These are phyloP conservation scores for Bradypodion pumilum DNA, from an alignment of 2,797 vertebrate species.

Conservation along the genomic window DNA sequence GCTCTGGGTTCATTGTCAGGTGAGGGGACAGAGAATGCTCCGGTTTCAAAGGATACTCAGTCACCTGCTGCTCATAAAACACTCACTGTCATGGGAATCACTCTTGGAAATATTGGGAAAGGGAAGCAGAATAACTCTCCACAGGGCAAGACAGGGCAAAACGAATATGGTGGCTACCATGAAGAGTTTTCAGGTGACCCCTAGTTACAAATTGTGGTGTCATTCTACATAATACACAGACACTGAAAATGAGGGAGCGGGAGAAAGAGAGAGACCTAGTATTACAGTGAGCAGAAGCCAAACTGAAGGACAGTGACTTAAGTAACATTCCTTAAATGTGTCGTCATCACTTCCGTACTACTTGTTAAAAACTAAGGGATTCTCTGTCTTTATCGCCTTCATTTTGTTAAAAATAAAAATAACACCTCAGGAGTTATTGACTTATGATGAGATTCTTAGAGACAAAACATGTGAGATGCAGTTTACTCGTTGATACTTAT, in stretches of 20 bases:
- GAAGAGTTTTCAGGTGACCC: neutral
- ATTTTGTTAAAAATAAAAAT: neutral
- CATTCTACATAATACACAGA: too few species aligned
- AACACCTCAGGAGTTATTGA: neutral
- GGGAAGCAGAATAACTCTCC: slow-evolving; percentile 24
- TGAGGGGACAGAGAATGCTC: slow-evolving; percentile 62
- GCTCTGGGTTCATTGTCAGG: slow-evolving; percentile 66
- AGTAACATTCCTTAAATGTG: neutral
- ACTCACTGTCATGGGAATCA: slow-evolving; percentile 54
- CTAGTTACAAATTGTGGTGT: neutral
- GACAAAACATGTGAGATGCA: neutral
- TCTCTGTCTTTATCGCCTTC: neutral
- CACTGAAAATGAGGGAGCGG: too few species aligned
- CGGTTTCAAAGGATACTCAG: slow-evolving; percentile 60
- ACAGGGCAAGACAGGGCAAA: slow-evolving; percentile 15
- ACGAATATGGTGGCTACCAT: neutral
- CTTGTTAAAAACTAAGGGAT: neutral
- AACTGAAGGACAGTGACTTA: neutral
- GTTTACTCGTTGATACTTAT: neutral
- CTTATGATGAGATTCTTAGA: neutral
- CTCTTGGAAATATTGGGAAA: slow-evolving; percentile 30
- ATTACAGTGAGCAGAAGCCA: neutral
- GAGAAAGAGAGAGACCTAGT: too few species aligned
- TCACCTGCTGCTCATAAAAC: slow-evolving; percentile 72
- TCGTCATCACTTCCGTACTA: neutral